Percentiles rank a stretch among this genome's conserved stretches.
phyloP scores from a whole-genome alignment of 1,140 invertebrate genomes.

The Macrocentrus cingulum region DNA sequence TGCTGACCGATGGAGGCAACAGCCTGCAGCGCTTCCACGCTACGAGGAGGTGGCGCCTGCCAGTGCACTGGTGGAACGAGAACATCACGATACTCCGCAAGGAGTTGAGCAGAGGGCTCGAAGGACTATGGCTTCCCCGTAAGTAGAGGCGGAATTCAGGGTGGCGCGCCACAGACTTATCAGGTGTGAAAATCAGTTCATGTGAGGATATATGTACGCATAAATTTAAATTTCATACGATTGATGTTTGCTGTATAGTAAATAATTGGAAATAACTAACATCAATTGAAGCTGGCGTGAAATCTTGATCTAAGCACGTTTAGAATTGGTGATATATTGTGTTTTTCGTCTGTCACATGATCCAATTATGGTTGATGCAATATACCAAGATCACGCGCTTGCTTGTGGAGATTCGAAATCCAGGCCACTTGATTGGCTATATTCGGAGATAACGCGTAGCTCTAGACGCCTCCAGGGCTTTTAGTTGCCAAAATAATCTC shows the following conservation, averaged over 20 bases:
- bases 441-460: conserved; percentile 56
- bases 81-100: too few species aligned
- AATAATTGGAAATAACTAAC: conserved; percentile 35
- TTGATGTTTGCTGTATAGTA: not conserved
- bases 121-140: too few species aligned
- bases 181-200: too few species aligned
- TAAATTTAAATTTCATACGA: not conserved
- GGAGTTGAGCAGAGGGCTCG: too few species aligned
- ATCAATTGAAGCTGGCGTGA: conserved; percentile 50
- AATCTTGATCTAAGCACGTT: conserved; percentile 55
- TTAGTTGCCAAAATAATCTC: conserved; percentile 39
- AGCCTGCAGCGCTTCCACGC: too few species aligned
- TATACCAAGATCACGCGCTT: conserved; percentile 46
- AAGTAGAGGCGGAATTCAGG: too few species aligned
- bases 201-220: too few species aligned
- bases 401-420: conserved; percentile 5
- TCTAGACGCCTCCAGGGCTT: conserved; percentile 44
- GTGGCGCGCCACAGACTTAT: too few species aligned
- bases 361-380: conserved; percentile 51
- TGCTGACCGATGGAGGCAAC: too few species aligned
- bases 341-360: conserved; percentile 49
- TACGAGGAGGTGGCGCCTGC: too few species aligned
- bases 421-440: conserved; percentile 44
- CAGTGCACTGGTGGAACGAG: too few species aligned
- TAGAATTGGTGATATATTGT: conserved; percentile 43